Evolutionary conservation across 2,888 invertebrate species (phyloP), one percentile per base, ranked within the genome.

Genomic region (Keiferia lycopersicella): DNA sequence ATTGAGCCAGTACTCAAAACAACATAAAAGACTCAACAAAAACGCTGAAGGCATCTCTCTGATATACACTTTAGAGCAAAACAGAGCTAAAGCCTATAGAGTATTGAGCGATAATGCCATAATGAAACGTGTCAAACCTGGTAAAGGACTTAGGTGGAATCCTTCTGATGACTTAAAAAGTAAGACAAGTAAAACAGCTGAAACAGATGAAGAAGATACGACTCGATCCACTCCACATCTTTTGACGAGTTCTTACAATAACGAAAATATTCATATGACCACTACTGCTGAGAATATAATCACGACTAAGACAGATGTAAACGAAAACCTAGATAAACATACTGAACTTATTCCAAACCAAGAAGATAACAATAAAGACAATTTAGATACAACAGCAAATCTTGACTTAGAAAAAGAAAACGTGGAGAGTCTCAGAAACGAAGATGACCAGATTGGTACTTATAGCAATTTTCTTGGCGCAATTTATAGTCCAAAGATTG

Each of bases 1-100:
- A 16, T 2, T 34, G 7, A 56, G 26, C 56, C 34, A 56, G 8
- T 56, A 56, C 18, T 26, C 30, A 12, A 53, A 56, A 16, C 26
- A 22, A 14, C 12, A 53, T 2, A 53, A 22, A 14, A 53, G 14
- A 53, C 14, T 22, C 22, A n/a, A 14, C 8, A 34, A 34, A 30
- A n/a, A n/a, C 6, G 26, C 26, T 8, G 56, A 56, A 56, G 56
- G 56, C n/a, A 56, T 56, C n/a, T 56, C 56, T 16, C 16, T 56
- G 7, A 56, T 56, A 30, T 56, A 34, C 34, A 16, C 16, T 30
- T 34, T 34, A 56, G 56, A 56, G 16, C 56, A 56, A 16, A 56
- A 56, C 30, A 56, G 26, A 26, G 26, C 12, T 6, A 56, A 34
- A 56, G 26, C 34, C 0, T 26, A 4, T 12, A 53, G 26, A 14